A percentile compares a stretch with the other conserved stretches of the same genome.
These are phyloP conservation scores for Oeneis ivallda DNA, from an alignment of 2,888 invertebrate species.

Conservation along the genomic window DNA sequence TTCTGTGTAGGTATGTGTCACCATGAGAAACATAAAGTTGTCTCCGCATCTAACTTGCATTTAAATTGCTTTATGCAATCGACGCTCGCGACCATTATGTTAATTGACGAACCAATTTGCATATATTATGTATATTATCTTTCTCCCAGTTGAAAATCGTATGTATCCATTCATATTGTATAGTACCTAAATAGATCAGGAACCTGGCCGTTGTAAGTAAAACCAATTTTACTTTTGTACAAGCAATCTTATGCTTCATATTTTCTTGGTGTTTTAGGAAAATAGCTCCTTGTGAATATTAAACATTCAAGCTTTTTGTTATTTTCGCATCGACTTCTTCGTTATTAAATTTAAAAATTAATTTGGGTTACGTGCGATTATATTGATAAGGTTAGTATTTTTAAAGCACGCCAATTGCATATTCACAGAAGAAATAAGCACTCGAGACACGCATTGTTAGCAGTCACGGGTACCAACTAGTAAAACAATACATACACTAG, in stretches of 20 bases:
- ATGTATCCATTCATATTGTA: background rate
- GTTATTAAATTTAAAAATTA: too few relatives aligned
- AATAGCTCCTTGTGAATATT: too few relatives aligned
- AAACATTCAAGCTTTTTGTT: too few relatives aligned
- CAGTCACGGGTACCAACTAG: slow-evolving; percentile 37
- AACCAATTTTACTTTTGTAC: too few relatives aligned
- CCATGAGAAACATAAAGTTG: slow-evolving; percentile 21
- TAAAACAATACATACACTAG: slow-evolving; percentile 40
- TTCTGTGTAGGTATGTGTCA: slow-evolving; percentile 20
- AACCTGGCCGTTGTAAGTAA: too few relatives aligned
- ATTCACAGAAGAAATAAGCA: slow-evolving; percentile 24
- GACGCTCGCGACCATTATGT: slow-evolving; percentile 34
- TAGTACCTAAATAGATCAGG: background rate
- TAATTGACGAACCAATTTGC: slow-evolving; percentile 22
- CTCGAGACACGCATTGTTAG: slow-evolving; percentile 33
- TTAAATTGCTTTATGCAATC: slow-evolving; percentile 35
- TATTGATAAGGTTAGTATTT: slow-evolving; percentile 14
- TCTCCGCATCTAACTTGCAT: slow-evolving; percentile 22
- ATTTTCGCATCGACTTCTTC: too few relatives aligned
- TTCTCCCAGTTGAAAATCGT: background rate
- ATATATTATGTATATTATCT: slow-evolving; percentile 13
- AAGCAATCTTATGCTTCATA: too few relatives aligned
- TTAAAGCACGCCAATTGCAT: slow-evolving; percentile 13
- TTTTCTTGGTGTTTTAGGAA: too few relatives aligned
- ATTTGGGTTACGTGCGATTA: background rate